Evolutionary conservation across 23 tunicate species (phyloP).

Genomic region (Phallusia fumigata): DNA sequence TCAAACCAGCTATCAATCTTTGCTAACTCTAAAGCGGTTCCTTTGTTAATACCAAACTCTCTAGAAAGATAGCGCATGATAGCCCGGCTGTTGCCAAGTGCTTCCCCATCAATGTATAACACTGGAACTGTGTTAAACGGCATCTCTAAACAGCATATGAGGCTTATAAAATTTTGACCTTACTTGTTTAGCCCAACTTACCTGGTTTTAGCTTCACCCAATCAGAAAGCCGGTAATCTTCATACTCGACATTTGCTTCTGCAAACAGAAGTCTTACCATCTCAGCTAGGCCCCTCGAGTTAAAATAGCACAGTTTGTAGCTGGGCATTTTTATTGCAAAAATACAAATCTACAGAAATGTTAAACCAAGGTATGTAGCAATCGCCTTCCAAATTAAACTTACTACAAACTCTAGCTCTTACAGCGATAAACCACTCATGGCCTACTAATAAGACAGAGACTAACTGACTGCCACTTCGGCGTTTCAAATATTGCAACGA

Average conservation of each 20-base stretch:
- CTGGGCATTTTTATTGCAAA: not conserved
- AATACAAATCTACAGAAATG: too few relatives aligned
- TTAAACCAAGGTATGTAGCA: too few relatives aligned
- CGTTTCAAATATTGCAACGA: too few relatives aligned
- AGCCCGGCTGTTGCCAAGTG: not conserved
- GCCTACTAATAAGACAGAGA: too few relatives aligned
- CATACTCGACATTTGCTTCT: conserved; percentile 1
- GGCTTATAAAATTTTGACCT: not conserved
- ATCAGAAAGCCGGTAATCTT: not conserved
- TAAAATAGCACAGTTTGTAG: not conserved
- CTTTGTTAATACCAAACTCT: not conserved
- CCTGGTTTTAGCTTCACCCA: conserved; percentile 2
- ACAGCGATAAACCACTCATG: too few relatives aligned
- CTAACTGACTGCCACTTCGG: too few relatives aligned
- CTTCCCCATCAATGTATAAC: not conserved
- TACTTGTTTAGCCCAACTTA: not conserved
- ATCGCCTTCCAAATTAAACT: too few relatives aligned
- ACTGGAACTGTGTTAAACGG: conserved; percentile 6
- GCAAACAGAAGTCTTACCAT: not conserved
- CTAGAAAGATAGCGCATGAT: not conserved
- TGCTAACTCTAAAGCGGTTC: not conserved
- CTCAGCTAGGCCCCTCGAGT: not conserved
- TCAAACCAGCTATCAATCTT: not conserved
- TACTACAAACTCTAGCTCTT: too few relatives aligned
- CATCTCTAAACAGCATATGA: not conserved